Base-by-base conservation (phyloP, 2,113 vertebrate genomes). In the Istiophorus platypterus region DNA sequence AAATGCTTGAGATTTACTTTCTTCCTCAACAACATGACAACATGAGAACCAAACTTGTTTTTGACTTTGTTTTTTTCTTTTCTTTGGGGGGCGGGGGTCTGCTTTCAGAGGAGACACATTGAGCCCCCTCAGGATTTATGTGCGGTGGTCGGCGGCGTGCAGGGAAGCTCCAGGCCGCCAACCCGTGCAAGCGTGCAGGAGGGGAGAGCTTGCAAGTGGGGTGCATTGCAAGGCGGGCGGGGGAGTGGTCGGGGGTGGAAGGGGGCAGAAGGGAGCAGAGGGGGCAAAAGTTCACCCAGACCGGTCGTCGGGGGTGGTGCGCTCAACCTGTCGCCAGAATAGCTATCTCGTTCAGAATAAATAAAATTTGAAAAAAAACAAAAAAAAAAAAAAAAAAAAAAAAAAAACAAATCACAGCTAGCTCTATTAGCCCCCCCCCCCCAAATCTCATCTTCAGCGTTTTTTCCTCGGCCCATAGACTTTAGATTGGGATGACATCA, bases 241-340 rank as follows among this genome's bases (percentile, higher is more conserved):
- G 61, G 63, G 62, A 52, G 72, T 85, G 92, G 88, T 89, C 81
- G 12, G n/a, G 90, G 81, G 37, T 7, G 71, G 74, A 61, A 68
- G 74, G 63, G 72, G 67, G 61, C 54, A 39, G 68, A 20, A 22
- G 61, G 63, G 62, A 52, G 72, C 86, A 92, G 88, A 90, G 80
- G 12, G 12, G 90, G 81, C 89, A 91, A 88, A 88, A 91, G 85
- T 91, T 91, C 80, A 85, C 11, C 51, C 78, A 54, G 56, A 62
- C 72, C 29, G 82, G 82, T 82, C 77, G 69, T 86, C 69, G 52
- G 51, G 80, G 85, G 82, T 84, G 68, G 61, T 59, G 51, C 7
- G 29, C 76, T 65, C 41, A 58, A 34, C 29, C 64, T 1, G 56
- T 54, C 34, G 64, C 65, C 76, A 82, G 81, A 49, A 74, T 39